Percentiles rank a stretch among this genome's conserved stretches.
phyloP scores from a whole-genome alignment of 2,113 vertebrate genomes.

The Pica pica region DNA sequence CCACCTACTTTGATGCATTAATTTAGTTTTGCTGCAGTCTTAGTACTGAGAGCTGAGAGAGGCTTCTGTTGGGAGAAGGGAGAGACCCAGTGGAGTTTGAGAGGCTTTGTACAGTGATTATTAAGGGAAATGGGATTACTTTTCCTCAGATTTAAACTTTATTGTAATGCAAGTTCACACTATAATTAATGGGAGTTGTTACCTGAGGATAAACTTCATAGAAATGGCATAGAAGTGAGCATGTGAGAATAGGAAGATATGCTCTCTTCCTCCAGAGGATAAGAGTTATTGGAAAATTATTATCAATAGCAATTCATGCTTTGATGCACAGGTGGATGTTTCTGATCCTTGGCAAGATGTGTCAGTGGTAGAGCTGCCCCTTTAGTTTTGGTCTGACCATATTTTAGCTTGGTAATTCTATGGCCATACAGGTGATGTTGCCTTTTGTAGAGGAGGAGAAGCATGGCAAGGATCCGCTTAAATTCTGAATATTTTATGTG shows the following conservation, averaged over 20 bases:
- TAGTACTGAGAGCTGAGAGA: neutral
- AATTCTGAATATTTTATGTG: neutral
- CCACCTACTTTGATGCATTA: conserved; percentile 56
- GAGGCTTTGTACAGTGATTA: neutral
- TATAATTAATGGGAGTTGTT: neutral
- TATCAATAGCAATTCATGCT: neutral
- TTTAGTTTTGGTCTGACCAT: neutral
- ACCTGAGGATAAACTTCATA: neutral
- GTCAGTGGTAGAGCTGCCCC: neutral
- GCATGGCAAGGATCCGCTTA: neutral
- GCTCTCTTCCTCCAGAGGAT: neutral
- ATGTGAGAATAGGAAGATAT: neutral
- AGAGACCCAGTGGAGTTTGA: neutral
- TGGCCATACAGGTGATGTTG: rapidly evolving
- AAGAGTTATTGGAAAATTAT: neutral
- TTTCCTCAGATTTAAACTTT: neutral
- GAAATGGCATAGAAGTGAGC: neutral
- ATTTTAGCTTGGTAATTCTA: neutral
- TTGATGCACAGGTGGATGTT: neutral
- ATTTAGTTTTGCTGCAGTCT: neutral
- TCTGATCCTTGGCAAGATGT: neutral
- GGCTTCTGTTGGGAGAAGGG: neutral
- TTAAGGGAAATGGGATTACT: neutral
- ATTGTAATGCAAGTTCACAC: neutral
- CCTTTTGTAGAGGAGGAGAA: neutral